Conservation (phyloP, 2,113 vertebrate genomes). For the Butastur rufipennis region DNA sequence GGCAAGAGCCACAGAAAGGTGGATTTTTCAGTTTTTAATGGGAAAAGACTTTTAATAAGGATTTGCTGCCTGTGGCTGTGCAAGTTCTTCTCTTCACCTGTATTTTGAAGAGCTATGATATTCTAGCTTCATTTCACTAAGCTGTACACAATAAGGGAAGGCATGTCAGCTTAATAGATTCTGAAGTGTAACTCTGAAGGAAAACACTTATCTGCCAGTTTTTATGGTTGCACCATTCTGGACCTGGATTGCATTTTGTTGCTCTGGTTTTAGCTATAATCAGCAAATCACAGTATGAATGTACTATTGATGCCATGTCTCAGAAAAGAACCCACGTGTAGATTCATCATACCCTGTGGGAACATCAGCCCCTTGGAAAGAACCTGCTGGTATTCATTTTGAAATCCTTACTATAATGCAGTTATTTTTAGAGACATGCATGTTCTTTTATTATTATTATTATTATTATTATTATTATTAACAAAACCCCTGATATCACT, state of each 20-base stretch:
- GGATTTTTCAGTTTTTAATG: neutral
- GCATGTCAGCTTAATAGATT: neutral
- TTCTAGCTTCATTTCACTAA: neutral
- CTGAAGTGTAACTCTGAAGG: neutral
- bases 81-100: slow-evolving; percentile 19
- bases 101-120: slow-evolving; percentile 9
- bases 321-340: neutral
- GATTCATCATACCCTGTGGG: neutral
- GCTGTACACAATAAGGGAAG: neutral
- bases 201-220: neutral
- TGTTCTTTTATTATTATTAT: neutral
- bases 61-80: slow-evolving; percentile 37
- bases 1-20: neutral
- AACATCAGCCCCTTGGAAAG: neutral
- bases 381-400: neutral
- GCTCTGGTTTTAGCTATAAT: neutral
- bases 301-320: neutral
- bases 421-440: neutral
- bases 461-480: neutral
- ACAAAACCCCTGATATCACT: neutral
- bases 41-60: slow-evolving; percentile 20
- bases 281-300: neutral
- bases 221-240: neutral
- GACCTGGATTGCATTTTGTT: neutral
- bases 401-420: neutral